Conservation (phyloP, 2,113 vertebrate genomes). For the Dasypus novemcinctus region DNA sequence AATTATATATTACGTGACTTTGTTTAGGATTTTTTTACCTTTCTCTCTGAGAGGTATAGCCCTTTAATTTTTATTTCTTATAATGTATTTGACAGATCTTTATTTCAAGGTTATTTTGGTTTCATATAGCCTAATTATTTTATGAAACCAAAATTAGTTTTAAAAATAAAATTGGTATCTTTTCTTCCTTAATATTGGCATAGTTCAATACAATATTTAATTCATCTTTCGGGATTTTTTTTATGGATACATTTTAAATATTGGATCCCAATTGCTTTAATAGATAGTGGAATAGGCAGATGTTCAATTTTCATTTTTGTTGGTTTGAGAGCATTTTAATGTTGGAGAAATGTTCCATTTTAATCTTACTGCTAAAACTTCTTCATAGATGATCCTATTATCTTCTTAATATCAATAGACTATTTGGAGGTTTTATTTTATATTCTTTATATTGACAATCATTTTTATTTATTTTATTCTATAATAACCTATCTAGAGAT, state of each 20-base stretch:
- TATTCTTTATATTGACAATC: background rate
- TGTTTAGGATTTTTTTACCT: background rate
- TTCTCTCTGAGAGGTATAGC: background rate
- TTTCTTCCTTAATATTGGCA: background rate
- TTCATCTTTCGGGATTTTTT: background rate
- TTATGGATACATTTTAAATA: background rate
- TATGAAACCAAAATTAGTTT: background rate
- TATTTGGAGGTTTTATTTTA: background rate
- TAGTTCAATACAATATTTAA: background rate
- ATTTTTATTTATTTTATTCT: background rate
- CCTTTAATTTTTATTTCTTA: background rate
- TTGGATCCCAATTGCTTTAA: background rate
- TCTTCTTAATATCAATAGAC: background rate
- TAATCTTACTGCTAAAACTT: background rate
- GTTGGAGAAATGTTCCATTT: background rate
- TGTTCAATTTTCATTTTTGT: background rate
- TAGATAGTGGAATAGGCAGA: background rate
- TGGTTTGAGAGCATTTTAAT: background rate
- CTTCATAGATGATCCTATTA: background rate
- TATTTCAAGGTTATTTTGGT: background rate
- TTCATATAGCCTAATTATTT: background rate
- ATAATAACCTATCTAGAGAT: background rate
- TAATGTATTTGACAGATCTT: background rate
- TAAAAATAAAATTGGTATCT: background rate
- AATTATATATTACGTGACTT: background rate